Evolutionary conservation across 2,797 vertebrate species (phyloP), one percentile per base, ranked within the genome.

Genomic region (Aythya fuligula): DNA sequence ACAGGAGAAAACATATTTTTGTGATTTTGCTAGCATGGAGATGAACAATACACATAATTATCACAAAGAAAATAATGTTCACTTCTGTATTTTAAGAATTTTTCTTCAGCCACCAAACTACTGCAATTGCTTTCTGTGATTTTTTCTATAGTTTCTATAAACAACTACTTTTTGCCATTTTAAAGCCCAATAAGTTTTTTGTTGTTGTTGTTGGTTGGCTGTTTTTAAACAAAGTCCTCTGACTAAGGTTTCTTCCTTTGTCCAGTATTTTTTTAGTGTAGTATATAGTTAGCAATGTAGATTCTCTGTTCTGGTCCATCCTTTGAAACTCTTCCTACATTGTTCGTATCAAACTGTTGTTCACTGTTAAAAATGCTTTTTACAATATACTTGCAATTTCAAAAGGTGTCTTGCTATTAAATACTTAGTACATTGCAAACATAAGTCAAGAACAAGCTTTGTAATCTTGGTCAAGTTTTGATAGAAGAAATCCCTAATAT

Each of bases 111-210:
- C 81, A 95, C 91, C 38, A 67, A 92, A 71, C 51, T 86, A 45
- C 57, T 83, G 78, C 78, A 73, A 13, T 16, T 87, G 43, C 27
- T 92, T 87, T 75, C 81, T 74, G 72, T 77, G 78, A 93, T 81
- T 54, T 47, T 49, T 61, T 49, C 8, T 93, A 54, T 58, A 88
- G 38, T 34, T 92, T 67, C 72, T 78, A 21, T 41, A 49, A 94
- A 76, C 36, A 85, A 65, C 67, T 84, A 61, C 34, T 74, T 86
- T 65, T 85, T 87, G 60, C 71, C 58, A 76, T 84, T 92, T 89
- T 41, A 82, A 92, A 88, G 32, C 4, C 34, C 24, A 38, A 6
- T 64, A 64, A 14, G 13, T 39, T 64, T 41, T 39, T 41, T 30
- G 20, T 30, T 41, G 28, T 64, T 20, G 17, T 13, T 49, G 18